A percentile compares a stretch with the other conserved stretches of the same genome.
Conservation (phyloP, 92 coral and sea anemone species). For the Montipora capitata region DNA sequence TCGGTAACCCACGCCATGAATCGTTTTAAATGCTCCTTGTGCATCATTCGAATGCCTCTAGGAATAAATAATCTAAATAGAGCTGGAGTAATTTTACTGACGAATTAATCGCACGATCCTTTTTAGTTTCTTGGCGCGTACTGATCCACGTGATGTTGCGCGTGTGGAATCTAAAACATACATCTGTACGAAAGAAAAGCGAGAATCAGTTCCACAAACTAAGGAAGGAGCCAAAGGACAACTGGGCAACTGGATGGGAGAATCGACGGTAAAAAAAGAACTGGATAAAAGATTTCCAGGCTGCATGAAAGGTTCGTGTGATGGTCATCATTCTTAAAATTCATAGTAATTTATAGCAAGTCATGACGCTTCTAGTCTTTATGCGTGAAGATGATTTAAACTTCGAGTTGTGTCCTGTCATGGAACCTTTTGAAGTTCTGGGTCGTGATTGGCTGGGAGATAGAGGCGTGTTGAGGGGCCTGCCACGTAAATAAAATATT, state of each 20-base stretch:
- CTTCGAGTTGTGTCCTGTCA: slow-evolving; percentile 24
- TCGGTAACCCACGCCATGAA: neutral
- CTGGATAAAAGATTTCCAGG: slow-evolving; percentile 81
- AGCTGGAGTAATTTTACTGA: neutral
- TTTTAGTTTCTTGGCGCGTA: slow-evolving; percentile 82
- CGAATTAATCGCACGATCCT: neutral
- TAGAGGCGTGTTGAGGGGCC: slow-evolving; percentile 77
- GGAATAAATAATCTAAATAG: neutral
- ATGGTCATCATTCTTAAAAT: neutral
- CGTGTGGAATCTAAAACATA: slow-evolving; percentile 92
- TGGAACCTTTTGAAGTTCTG: neutral
- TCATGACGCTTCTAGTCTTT: no score
- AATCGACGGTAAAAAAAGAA: slow-evolving; percentile 74
- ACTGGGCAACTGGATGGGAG: slow-evolving; percentile 89
- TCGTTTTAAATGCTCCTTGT: neutral
- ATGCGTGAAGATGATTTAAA: neutral
- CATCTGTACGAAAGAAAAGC: slow-evolving; percentile 81
- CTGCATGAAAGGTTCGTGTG: slow-evolving; percentile 87
- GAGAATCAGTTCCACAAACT: slow-evolving; percentile 81
- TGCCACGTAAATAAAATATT: slow-evolving; percentile 66
- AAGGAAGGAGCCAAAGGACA: slow-evolving; percentile 79
- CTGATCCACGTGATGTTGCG: slow-evolving; percentile 95
- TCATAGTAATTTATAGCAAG: no score
- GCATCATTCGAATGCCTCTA: neutral
- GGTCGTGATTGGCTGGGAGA: slow-evolving; percentile 55